These are phyloP conservation scores for Coelopa pilipes DNA, from an alignment of 2,888 invertebrate species.

Conservation along the genomic window DNA sequence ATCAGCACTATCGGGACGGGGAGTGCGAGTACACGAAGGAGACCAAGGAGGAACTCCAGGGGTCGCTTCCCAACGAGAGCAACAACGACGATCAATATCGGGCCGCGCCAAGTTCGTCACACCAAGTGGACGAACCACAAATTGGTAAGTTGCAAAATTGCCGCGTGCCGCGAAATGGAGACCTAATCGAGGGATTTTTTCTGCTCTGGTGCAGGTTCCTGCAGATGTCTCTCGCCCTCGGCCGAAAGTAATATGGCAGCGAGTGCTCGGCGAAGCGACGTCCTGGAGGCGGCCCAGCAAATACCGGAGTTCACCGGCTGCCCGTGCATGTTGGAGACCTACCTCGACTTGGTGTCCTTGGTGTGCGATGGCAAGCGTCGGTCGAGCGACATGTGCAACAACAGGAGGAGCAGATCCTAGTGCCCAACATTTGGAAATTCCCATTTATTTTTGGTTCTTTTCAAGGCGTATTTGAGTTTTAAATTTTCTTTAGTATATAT, in stretches of 20 bases:
- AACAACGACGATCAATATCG: no score
- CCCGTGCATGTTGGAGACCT: slow-evolving; percentile 53
- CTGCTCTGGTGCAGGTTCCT: no score
- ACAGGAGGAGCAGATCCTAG: no score
- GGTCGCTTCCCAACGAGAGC: not conserved
- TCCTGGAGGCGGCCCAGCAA: not conserved
- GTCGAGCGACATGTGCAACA: no score
- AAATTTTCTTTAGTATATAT: not conserved
- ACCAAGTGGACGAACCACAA: no score
- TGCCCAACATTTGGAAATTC: not conserved
- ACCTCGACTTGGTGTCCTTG: slow-evolving; percentile 36
- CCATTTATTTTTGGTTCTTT: not conserved
- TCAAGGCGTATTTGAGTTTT: not conserved
- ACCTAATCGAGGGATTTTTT: no score
- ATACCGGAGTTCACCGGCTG: slow-evolving; percentile 49
- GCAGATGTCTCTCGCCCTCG: no score
- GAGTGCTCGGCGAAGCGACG: no score
- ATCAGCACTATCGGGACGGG: slow-evolving; percentile 1
- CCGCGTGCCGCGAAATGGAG: no score
- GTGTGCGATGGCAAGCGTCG: not conserved
- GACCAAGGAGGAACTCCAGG: not conserved
- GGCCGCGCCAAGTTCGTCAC: no score
- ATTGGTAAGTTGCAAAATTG: no score
- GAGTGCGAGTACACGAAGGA: not conserved
- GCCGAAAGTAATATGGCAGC: no score